A percentile compares a stretch with the other conserved stretches of the same genome.
Conservation (phyloP, 2,888 invertebrate genomes). For the Seira ritae region DNA sequence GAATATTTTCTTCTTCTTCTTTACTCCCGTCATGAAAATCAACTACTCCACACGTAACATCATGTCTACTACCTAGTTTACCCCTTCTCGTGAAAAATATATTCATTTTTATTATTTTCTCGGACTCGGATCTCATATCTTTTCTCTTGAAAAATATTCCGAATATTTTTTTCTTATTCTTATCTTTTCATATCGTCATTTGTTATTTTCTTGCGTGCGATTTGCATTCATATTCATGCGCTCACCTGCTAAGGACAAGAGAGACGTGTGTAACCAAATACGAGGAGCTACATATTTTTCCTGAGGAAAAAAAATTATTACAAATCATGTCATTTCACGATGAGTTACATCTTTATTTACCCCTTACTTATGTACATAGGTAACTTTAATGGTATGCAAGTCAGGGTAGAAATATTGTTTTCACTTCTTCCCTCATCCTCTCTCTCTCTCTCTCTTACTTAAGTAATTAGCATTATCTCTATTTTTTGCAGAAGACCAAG, state of each 20-base stretch:
- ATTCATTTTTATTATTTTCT: neutral
- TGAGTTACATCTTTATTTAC: constrained; percentile 43
- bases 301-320: neutral
- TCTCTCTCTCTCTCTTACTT: too few relatives aligned
- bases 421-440: too few relatives aligned
- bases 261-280: constrained; percentile 32
- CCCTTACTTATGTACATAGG: too few relatives aligned
- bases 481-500: too few relatives aligned
- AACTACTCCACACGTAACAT: constrained; percentile 29
- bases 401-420: too few relatives aligned
- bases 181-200: constrained; percentile 33
- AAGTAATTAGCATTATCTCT: too few relatives aligned
- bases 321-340: constrained; percentile 31
- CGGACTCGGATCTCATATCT: too few relatives aligned
- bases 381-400: too few relatives aligned
- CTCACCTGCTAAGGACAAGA: neutral
- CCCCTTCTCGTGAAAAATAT: neutral
- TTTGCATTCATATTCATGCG: constrained; percentile 22
- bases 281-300: neutral
- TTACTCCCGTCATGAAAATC: constrained; percentile 28
- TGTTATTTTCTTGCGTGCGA: constrained; percentile 38
- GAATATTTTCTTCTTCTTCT: constrained; percentile 42
- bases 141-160: too few relatives aligned
- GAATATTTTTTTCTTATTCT: too few relatives aligned
- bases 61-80: constrained; percentile 36